phyloP scores from a whole-genome alignment of 2,797 vertebrate genomes.

The Poecilia velifera region DNA sequence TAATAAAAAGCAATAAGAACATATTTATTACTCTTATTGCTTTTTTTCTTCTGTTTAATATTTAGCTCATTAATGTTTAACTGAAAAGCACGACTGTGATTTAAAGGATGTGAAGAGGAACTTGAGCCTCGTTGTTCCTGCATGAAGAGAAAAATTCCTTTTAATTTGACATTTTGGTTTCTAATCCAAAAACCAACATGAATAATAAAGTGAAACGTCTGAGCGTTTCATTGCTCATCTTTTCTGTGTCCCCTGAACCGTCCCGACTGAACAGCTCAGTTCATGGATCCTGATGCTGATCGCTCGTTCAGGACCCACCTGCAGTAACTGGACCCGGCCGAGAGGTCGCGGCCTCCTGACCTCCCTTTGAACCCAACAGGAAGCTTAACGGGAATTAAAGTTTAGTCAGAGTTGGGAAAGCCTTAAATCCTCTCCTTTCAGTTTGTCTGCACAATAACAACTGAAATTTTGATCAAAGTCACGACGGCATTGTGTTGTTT shows the following conservation, averaged over 20 bases:
- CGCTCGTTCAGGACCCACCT: not conserved
- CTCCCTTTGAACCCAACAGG: conserved; percentile 21
- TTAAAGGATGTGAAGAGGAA: no score
- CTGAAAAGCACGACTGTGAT: not conserved
- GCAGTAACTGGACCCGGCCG: not conserved
- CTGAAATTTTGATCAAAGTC: not conserved
- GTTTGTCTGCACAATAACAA: conserved; percentile 12
- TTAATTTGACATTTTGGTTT: not conserved
- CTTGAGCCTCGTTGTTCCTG: not conserved
- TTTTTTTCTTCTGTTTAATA: no score
- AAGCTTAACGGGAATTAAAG: conserved; percentile 41
- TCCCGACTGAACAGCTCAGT: no score
- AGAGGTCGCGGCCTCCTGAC: conserved; percentile 35
- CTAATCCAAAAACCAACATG: not conserved
- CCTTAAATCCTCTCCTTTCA: conserved; percentile 2
- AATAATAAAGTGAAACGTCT: no score
- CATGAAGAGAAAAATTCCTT: not conserved
- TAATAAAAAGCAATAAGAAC: no score
- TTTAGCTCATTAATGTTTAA: not conserved
- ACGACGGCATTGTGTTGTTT: not conserved
- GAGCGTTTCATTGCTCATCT: no score
- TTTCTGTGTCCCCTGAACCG: no score
- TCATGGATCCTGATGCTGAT: no score
- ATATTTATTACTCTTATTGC: no score
- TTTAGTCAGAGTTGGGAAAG: conserved; percentile 34